Evolutionary conservation across 2,888 invertebrate species (phyloP).

Genomic region (Seira ritae): DNA sequence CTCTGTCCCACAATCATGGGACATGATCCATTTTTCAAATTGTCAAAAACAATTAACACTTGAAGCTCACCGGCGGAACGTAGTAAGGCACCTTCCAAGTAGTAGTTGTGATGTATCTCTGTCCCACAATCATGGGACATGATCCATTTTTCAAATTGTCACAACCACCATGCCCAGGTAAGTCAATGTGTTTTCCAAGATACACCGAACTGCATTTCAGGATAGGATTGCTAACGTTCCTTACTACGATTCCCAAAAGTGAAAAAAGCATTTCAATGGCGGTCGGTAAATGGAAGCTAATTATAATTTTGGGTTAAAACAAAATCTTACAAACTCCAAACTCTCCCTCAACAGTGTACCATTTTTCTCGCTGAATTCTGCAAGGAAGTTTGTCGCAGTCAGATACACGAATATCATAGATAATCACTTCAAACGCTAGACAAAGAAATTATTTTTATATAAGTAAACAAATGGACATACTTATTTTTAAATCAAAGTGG

Average conservation of each 20-base stretch:
- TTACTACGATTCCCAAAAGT: constrained; percentile 1
- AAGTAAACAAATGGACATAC: constrained; percentile 9
- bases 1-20: constrained; percentile 26
- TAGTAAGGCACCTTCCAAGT: constrained; percentile 49
- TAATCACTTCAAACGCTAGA: constrained; percentile 28
- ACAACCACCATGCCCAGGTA: constrained; percentile 53
- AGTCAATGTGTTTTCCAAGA: constrained; percentile 44
- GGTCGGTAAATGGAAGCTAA: too few relatives aligned
- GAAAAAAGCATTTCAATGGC: not conserved
- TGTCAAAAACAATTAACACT: too few relatives aligned
- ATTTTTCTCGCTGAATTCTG: constrained; percentile 32
- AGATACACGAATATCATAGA: constrained; percentile 39
- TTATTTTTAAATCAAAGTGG: not conserved
- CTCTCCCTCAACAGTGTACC: constrained; percentile 45
- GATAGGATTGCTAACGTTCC: constrained; percentile 29
- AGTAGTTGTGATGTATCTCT: constrained; percentile 29
- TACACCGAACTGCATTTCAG: constrained; percentile 48
- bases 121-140: constrained; percentile 35
- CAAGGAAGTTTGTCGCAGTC: constrained; percentile 42
- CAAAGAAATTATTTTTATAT: not conserved
- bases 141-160: constrained; percentile 30
- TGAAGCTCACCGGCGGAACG: constrained; percentile 43
- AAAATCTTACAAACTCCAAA: constrained; percentile 40
- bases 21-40: constrained; percentile 35
- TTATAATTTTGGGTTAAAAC: too few relatives aligned